These are phyloP conservation scores for Ichneumoninae sp. DNA, from an alignment of 2,888 invertebrate genomes.

Conservation along the genomic window DNA sequence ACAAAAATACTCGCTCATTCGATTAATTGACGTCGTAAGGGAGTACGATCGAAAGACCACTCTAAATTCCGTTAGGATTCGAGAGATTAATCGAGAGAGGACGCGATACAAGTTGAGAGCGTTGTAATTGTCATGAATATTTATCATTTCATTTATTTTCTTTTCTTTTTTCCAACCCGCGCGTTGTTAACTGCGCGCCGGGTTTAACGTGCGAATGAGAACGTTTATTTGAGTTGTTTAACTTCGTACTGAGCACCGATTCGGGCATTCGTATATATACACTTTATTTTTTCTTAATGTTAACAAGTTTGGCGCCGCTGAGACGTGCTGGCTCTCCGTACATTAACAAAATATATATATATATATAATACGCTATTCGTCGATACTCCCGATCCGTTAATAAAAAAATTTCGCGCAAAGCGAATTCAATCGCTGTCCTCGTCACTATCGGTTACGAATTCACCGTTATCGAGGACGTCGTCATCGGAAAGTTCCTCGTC, in stretches of 20 bases:
- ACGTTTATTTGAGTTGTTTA: conserved; percentile 8
- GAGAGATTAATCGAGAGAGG: neutral
- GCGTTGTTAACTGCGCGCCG: neutral
- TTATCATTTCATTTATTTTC: neutral
- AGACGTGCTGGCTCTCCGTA: neutral
- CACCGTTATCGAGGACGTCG: conserved; percentile 69
- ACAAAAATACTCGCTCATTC: neutral
- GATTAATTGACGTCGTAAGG: conserved; percentile 5
- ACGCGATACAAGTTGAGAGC: neutral
- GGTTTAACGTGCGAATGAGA: conserved; percentile 6
- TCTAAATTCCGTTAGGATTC: conserved; percentile 31
- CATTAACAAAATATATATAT: conserved; percentile 1
- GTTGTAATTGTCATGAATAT: neutral
- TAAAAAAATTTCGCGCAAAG: conserved; percentile 9
- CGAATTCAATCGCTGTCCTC: conserved; percentile 65
- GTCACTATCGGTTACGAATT: conserved; percentile 69
- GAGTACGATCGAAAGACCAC: conserved; percentile 5
- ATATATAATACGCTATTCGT: neutral
- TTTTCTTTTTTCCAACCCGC: neutral
- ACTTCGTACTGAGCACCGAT: conserved; percentile 4
- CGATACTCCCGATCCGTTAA: neutral
- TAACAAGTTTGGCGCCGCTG: neutral
- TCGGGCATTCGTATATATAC: neutral
- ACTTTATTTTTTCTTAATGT: conserved; percentile 24
- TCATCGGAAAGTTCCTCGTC: conserved; percentile 72